These are phyloP conservation scores for Lysandra coridon DNA, from an alignment of 2,888 invertebrate genomes.

Conservation along the genomic window DNA sequence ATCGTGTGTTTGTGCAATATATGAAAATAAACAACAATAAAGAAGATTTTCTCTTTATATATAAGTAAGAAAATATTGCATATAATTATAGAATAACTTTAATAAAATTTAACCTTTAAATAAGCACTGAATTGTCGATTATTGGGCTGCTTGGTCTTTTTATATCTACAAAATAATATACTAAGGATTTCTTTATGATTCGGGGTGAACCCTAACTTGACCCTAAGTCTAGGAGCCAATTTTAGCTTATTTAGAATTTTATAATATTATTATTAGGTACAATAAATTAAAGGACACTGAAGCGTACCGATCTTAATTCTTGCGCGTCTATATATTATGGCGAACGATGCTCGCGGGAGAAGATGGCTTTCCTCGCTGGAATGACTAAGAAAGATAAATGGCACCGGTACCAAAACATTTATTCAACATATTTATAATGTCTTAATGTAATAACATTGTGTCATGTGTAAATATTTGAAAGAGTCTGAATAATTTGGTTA, in stretches of 20 bases:
- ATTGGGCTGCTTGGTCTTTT: too few relatives aligned
- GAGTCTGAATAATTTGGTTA: neutral
- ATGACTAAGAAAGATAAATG: conserved; percentile 31
- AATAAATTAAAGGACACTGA: conserved; percentile 7
- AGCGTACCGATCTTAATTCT: conserved; percentile 20
- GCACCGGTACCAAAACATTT: neutral
- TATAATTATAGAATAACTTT: too few relatives aligned
- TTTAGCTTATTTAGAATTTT: too few relatives aligned
- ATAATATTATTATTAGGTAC: neutral
- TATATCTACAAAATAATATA: neutral
- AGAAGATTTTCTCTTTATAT: too few relatives aligned
- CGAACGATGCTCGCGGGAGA: conserved; percentile 25
- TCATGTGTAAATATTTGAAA: neutral
- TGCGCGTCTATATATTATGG: conserved; percentile 17
- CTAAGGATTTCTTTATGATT: neutral
- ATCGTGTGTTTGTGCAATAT: neutral
- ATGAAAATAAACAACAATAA: neutral
- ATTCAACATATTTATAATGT: conserved; percentile 17
- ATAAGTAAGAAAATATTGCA: too few relatives aligned
- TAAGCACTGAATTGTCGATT: too few relatives aligned
- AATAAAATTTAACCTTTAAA: too few relatives aligned
- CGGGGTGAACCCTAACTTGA: too few relatives aligned
- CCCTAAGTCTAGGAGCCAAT: neutral
- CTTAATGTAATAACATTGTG: neutral
- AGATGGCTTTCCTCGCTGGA: conserved; percentile 24